Evolutionary conservation across 2,888 invertebrate genomes (phyloP), one percentile per base, ranked within the genome.

Genomic region (Hemicrepidius hirtus): DNA sequence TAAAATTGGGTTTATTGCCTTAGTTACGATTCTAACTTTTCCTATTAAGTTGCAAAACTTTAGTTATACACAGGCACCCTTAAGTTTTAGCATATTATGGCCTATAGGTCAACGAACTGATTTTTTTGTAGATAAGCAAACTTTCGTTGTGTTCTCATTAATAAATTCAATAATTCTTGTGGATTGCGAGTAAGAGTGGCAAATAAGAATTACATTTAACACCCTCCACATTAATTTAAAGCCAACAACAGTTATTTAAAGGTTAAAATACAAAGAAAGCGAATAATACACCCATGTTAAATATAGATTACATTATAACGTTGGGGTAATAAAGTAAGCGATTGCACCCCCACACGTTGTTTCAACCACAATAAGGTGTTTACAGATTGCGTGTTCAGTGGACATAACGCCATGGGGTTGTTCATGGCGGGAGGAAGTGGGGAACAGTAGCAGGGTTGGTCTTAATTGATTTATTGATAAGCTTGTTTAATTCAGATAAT

Each of bases 401-500:
- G 73, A 76, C 75, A 78, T 80, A 78, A 80, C 77, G 75, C 75
- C 57, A 68, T 50, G 69, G 78, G 79, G 78, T 78, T 76, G 79
- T 75, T 76, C 76, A 68, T 66, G 55, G 68, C 66, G 72, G 77
- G 76, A 60, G 75, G 74, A 74, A 74, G 10, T 71, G 75, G 74
- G 74, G 69, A 71, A 75, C 65, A 60, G 66, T 65, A 77, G 75
- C 69, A 76, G 79, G 79, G 79, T 78, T 78, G 79, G 79, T 76
- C 78, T 76, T 79, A 79, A 79, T 79, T 79, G 79, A 79, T 79
- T 78, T 79, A 79, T 78, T 76, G 78, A 76, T 76, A 75, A 73
- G 77, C 76, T 74, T 74, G 70, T 73, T 78, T 77, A 76, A 77
- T 78, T 76, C 79, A 67, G 74, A 75, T 73, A 75, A 74, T 77